These are phyloP conservation scores for Ellobius talpinus DNA, from an alignment of 2,113 vertebrate genomes.

Conservation along the genomic window DNA sequence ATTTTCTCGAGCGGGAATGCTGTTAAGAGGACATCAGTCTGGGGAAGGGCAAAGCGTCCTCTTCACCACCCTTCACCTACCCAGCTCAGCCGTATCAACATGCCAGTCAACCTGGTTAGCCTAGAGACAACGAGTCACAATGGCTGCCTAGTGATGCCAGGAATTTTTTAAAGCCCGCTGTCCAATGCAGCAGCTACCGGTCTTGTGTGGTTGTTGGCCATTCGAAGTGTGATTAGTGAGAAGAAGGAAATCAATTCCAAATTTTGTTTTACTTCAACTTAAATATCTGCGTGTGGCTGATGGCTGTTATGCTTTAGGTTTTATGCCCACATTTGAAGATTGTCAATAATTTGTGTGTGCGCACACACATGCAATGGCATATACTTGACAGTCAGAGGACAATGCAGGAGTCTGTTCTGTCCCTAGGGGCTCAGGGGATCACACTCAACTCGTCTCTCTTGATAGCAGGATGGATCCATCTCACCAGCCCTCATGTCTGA, in stretches of 20 bases:
- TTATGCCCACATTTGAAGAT: background rate
- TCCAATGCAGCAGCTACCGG: background rate
- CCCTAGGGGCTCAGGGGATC: background rate
- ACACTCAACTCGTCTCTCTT: background rate
- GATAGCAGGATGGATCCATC: background rate
- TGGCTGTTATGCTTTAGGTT: background rate
- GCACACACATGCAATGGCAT: background rate
- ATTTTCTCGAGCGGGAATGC: background rate
- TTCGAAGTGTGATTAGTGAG: background rate
- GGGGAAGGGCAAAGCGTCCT: background rate
- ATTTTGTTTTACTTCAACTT: background rate
- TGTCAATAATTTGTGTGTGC: background rate
- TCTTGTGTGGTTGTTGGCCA: background rate
- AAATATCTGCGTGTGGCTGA: background rate
- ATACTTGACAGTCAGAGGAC: background rate
- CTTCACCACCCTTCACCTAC: background rate
- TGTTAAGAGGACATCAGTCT: background rate
- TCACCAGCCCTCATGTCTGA: background rate
- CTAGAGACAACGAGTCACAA: too few relatives aligned
- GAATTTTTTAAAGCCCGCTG: background rate
- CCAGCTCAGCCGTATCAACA: accelerated
- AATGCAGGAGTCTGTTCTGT: background rate
- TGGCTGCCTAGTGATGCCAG: background rate
- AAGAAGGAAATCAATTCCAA: background rate
- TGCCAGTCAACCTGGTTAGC: background rate